A percentile compares a stretch with the other conserved stretches of the same genome.
phyloP scores from a whole-genome alignment of 2,888 invertebrate genomes.

The Autographa pulchrina region DNA sequence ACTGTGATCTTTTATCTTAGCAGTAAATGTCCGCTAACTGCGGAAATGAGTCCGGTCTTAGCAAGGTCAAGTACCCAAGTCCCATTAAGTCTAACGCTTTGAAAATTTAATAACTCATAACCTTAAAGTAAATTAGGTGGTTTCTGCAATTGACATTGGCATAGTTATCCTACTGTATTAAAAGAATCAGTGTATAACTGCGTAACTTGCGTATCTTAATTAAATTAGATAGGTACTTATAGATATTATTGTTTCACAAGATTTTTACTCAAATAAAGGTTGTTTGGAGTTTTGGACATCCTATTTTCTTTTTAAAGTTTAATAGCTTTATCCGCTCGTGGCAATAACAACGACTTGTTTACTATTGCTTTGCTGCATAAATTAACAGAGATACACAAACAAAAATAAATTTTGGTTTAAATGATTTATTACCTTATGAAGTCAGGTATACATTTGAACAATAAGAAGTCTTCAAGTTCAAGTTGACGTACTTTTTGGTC shows the following conservation, averaged over 20 bases:
- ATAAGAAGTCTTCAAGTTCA: conserved; percentile 38
- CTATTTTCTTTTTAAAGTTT: too few relatives aligned
- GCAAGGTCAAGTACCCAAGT: conserved; percentile 31
- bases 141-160: conserved; percentile 45
- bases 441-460: conserved; percentile 7
- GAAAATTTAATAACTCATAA: conserved; percentile 13
- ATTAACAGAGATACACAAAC: neutral
- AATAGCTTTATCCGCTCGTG: neutral
- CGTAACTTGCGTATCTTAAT: neutral
- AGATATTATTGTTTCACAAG: neutral
- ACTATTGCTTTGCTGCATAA: neutral
- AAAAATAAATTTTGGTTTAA: neutral
- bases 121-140: conserved; percentile 13
- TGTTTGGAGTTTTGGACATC: too few relatives aligned
- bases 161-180: conserved; percentile 10
- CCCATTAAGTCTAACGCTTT: conserved; percentile 19
- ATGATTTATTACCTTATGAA: neutral
- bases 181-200: neutral
- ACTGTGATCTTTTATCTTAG: neutral
- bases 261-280: neutral
- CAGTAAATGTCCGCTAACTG: neutral
- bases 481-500: conserved; percentile 25
- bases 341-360: neutral
- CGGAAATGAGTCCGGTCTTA: conserved; percentile 17
- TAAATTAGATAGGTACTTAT: neutral